Conservation (phyloP, 2,888 invertebrate species). For the Octodonta nipae region DNA sequence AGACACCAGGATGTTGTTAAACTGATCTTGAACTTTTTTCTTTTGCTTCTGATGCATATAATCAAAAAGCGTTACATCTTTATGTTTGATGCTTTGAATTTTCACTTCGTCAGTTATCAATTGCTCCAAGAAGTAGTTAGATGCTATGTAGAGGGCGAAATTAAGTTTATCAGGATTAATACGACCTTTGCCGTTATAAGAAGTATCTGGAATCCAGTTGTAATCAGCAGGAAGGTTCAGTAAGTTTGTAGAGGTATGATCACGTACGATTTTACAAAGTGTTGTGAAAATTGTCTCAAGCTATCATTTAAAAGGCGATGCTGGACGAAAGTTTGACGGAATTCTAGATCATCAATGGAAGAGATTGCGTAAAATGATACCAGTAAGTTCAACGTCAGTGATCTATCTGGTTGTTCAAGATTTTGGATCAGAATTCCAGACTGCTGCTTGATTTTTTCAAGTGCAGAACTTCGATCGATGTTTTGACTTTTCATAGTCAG, state of each 20-base stretch:
- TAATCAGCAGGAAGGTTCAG: too few species aligned
- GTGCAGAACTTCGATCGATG: conserved; percentile 39
- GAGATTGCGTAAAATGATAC: too few species aligned
- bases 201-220: conserved; percentile 27
- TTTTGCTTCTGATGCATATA: conserved; percentile 34
- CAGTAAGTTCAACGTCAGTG: too few species aligned
- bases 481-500: conserved; percentile 34
- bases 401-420: conserved; percentile 1
- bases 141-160: conserved; percentile 13
- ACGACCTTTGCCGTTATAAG: conserved; percentile 3
- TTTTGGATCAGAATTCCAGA: not conserved
- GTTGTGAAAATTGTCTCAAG: too few species aligned
- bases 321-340: too few species aligned
- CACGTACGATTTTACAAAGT: too few species aligned
- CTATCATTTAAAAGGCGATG: too few species aligned
- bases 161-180: too few species aligned
- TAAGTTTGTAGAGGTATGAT: too few species aligned
- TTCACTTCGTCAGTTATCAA: conserved; percentile 8
- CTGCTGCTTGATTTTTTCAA: conserved; percentile 44
- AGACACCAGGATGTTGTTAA: conserved; percentile 42
- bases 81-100: conserved; percentile 18
- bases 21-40: conserved; percentile 37
- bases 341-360: too few species aligned
- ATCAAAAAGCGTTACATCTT: conserved; percentile 37
- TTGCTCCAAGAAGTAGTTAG: conserved; percentile 9